Evolutionary conservation across 2,888 invertebrate species (phyloP), one percentile per base, ranked within the genome.

Genomic region (Hemaris fuciformis): DNA sequence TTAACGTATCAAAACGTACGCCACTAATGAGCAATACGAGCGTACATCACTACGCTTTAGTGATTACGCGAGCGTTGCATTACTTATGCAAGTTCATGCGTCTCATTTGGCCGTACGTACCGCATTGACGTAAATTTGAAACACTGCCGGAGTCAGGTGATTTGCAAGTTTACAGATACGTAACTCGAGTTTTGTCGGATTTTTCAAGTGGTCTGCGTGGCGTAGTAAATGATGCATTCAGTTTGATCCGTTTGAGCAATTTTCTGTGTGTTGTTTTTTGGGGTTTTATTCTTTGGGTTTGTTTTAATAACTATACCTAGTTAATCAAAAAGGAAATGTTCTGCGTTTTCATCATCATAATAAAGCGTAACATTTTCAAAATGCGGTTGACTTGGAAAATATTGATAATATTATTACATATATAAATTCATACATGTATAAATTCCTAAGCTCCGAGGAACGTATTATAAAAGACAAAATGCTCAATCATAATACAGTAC

Each of bases 41-140:
- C 46, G 46, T 60, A 59, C 82, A 75, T 69, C 82, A 71, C 84
- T 84, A 81, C 71, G 67, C 45, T 61, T 68, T 60, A 65, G 71
- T 77, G 79, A 83, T 88, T 88, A 88, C 77, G 85, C 79, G 86
- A 88, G 83, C 85, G 73, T 76, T 82, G 83, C 88, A 90, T 89
- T 83, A 86, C 80, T 87, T 88, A 91, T 91, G 90, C 90, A 81
- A 79, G 80, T 79, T 78, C 87, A 85, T 85, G 86, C 82, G 76
- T 84, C 87, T 89, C 89, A 88, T 90, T 90, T 89, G 88, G 81
- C 79, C 84, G 80, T 86, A 85, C 87, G 88, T 88, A 87, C 82
- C 76, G 56, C 38, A 45, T 46, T 34, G 57, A 61, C 57, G 56
- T 41, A 61, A 31, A 56, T 53, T 61, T 61, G 56, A 57, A 57